A percentile compares a stretch with the other conserved stretches of the same genome.
These are phyloP conservation scores for Ecliptopera silaceata DNA, from an alignment of 2,888 invertebrate genomes.

Conservation along the genomic window DNA sequence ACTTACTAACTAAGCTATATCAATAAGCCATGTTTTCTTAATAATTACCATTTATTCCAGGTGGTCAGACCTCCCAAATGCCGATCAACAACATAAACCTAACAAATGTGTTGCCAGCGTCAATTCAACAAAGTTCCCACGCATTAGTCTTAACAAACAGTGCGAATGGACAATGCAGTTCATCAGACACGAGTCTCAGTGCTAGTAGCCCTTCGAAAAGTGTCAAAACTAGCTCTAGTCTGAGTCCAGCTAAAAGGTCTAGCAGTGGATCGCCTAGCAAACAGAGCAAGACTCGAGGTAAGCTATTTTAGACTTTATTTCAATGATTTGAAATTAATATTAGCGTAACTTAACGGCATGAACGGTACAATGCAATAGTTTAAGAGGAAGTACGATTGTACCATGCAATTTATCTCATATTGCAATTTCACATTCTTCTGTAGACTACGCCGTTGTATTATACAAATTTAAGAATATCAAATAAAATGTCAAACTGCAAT, in stretches of 20 bases:
- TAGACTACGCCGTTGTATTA: too few relatives aligned
- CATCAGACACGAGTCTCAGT: conserved; percentile 83
- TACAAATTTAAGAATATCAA: too few relatives aligned
- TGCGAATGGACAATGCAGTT: conserved; percentile 76
- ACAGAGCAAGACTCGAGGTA: conserved; percentile 90
- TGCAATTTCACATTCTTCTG: too few relatives aligned
- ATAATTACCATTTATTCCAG: conserved; percentile 32
- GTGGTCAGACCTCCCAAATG: conserved; percentile 60
- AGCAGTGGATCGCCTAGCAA: conserved; percentile 93
- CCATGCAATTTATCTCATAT: too few relatives aligned
- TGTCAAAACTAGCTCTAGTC: conserved; percentile 92
- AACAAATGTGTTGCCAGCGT: conserved; percentile 58
- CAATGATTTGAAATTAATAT: background rate
- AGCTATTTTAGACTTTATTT: conserved; percentile 32
- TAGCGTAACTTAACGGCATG: background rate
- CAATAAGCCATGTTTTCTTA: too few relatives aligned
- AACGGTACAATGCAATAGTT: background rate
- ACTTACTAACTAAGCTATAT: too few relatives aligned
- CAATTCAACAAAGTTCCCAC: conserved; percentile 67
- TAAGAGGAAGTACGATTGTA: too few relatives aligned
- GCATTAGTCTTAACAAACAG: conserved; percentile 61
- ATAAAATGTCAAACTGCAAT: too few relatives aligned
- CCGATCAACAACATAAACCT: conserved; percentile 73
- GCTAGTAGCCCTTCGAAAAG: conserved; percentile 93
- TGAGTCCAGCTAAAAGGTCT: conserved; percentile 92